A percentile compares a stretch with the other conserved stretches of the same genome.
Evolutionary conservation across 2,888 invertebrate genomes (phyloP).

Genomic region (Nezara viridula): DNA sequence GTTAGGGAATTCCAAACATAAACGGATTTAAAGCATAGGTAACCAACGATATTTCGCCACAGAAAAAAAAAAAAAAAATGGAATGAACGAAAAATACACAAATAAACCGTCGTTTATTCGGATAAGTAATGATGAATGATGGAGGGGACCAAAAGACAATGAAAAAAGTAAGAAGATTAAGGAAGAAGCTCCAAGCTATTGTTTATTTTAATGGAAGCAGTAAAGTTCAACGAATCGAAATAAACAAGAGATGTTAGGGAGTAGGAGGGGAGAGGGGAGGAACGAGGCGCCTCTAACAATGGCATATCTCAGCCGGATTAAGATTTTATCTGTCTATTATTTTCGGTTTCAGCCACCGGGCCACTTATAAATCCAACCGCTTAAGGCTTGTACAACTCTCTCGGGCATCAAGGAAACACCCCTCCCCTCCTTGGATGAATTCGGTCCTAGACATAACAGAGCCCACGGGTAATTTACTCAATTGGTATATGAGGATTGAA

Average conservation of each 20-base stretch:
- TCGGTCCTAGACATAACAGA: no score
- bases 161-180: conserved; percentile 43
- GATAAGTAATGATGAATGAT: conserved; percentile 13
- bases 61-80: no score
- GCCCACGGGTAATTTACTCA: no score
- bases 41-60: not conserved
- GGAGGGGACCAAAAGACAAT: conserved; percentile 15
- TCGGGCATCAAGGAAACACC: not conserved
- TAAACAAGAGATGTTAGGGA: conserved; percentile 40
- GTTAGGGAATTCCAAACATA: not conserved
- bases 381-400: not conserved
- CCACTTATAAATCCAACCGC: conserved; percentile 47
- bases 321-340: conserved; percentile 54
- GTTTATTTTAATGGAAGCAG: conserved; percentile 53
- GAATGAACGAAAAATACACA: not conserved
- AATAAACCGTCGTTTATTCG: not conserved
- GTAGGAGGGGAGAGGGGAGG: not conserved
- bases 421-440: not conserved
- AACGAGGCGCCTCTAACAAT: conserved; percentile 48
- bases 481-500: no score
- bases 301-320: conserved; percentile 47
- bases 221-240: conserved; percentile 42
- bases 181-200: conserved; percentile 40
- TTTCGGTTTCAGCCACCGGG: conserved; percentile 47
- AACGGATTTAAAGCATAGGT: not conserved